A percentile compares a stretch with the other conserved stretches of the same genome.
Evolutionary conservation across 2,797 vertebrate genomes (phyloP).

Genomic region (Coreius guichenoti): DNA sequence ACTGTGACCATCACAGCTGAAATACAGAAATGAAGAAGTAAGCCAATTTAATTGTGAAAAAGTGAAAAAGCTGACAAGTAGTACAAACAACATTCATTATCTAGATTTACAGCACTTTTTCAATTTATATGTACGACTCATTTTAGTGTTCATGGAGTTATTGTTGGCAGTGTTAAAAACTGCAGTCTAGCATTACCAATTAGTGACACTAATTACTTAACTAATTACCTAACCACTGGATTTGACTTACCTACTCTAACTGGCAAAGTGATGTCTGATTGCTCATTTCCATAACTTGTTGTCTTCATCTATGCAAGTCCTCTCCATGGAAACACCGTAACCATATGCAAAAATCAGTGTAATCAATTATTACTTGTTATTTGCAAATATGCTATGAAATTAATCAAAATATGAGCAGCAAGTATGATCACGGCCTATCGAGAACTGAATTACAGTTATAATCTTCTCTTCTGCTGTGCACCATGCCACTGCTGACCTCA

Average conservation of each 20-base stretch:
- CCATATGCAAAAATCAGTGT: constrained; percentile 3
- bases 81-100: neutral
- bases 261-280: constrained; percentile 14
- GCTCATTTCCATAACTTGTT: constrained; percentile 17
- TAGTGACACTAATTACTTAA: neutral
- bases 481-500: constrained; percentile 61
- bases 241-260: constrained; percentile 48
- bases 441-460: constrained; percentile 57
- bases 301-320: constrained; percentile 19
- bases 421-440: neutral
- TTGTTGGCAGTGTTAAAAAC: neutral
- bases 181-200: neutral
- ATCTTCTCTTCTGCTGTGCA: constrained; percentile 60
- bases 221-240: neutral
- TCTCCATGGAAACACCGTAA: neutral
- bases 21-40: neutral
- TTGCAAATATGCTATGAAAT: constrained; percentile 17
- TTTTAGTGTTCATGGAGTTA: neutral
- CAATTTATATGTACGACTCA: neutral
- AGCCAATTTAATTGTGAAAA: neutral
- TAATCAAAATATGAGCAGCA: constrained; percentile 14
- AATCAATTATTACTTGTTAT: neutral
- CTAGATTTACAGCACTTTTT: neutral
- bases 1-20: neutral
- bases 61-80: neutral